Base-by-base conservation (phyloP, 2,797 vertebrate species). In the Macropodus opercularis region DNA sequence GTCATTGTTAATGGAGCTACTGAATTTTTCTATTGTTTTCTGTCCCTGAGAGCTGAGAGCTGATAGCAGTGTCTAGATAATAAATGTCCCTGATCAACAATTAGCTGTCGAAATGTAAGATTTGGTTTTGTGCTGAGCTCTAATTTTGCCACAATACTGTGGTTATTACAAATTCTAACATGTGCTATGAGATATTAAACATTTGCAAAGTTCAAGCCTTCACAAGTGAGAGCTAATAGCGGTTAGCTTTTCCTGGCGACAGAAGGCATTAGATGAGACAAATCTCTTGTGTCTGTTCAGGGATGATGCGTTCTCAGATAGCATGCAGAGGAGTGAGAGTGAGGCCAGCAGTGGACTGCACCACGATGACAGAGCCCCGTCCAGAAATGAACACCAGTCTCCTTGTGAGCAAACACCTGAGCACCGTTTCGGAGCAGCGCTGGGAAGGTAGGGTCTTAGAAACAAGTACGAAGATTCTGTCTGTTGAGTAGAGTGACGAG, bases 231-330 rank as follows among this genome's bases (percentile, higher is more conserved):
- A 48, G 41, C 11, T 23, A 23, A 3, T 59, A 15, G 32, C 32
- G n/a, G 15, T 9, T 1, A 63, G 39, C 21, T 12, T 60, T 61
- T 69, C 39, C 48, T 23, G 36, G 35, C 22, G 31, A 43, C 14
- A 23, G 14, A 53, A 41, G 15, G 6, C 21, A 35, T 55, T 56
- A 39, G 69, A 51, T 6, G 13, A 57, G 24, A 71, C 24, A 17
- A 17, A 4, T 60, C 7, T 47, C 23, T 26, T 63, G 66, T 61
- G 24, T 70, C 49, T 72, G 36, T 42, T 81, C 55, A 98, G 96
- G 93, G 96, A 98, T 0, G 96, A 98, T 23, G 94, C 96, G 0
- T 98, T 98, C 89, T 95, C 96, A 0, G 96, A 97, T 83, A 93
- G 85, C 76, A 69, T 95, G 62, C 95, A 94, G 69, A 95, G 95